phyloP scores from a whole-genome alignment of 2,888 invertebrate genomes.

The Lithophane socia region DNA sequence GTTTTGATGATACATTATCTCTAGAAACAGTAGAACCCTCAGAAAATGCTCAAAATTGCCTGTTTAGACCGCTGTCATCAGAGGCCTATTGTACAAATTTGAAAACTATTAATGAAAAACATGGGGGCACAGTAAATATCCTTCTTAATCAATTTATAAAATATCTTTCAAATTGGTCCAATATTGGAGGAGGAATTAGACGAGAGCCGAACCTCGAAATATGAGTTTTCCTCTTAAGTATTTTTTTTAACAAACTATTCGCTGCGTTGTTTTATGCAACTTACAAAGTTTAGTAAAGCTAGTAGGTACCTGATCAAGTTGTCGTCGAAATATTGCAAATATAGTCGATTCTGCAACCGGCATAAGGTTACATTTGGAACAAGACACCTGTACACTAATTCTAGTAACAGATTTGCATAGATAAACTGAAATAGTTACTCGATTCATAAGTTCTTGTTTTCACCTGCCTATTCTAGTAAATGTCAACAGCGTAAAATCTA shows the following conservation, averaged over 20 bases:
- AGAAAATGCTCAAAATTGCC: no score
- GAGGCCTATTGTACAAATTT: no score
- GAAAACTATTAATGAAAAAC: no score
- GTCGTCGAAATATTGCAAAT: slow-evolving; percentile 24
- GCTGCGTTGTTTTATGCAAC: neutral
- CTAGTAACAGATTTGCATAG: slow-evolving; percentile 45
- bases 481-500: slow-evolving; percentile 52
- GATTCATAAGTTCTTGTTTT: slow-evolving; percentile 41
- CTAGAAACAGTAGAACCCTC: no score
- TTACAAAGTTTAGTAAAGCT: neutral
- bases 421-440: slow-evolving; percentile 49
- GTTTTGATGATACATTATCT: no score
- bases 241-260: neutral
- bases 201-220: no score
- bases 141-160: no score
- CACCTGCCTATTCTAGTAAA: slow-evolving; percentile 45
- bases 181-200: no score
- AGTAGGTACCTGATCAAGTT: neutral
- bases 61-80: no score
- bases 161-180: no score
- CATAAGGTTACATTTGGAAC: slow-evolving; percentile 39
- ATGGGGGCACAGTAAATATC: no score
- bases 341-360: slow-evolving; percentile 28
- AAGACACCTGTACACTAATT: slow-evolving; percentile 50
- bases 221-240: no score